Percentiles rank a stretch among this genome's conserved stretches.
Evolutionary conservation across 2,888 invertebrate species (phyloP).

Genomic region (Holacanthella duospinosa): DNA sequence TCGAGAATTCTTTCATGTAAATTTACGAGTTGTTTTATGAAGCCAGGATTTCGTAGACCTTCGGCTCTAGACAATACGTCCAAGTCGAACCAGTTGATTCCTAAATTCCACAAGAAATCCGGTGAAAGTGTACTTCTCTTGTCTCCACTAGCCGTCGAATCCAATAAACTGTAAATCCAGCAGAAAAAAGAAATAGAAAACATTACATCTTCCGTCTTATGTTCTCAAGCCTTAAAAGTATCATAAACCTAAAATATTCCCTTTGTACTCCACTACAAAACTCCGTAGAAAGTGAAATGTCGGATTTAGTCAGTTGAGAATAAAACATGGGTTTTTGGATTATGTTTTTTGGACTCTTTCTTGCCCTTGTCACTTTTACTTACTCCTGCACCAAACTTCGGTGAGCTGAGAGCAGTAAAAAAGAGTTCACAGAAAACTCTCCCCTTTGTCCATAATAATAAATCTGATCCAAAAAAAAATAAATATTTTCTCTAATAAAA

Average conservation of each 20-base stretch:
- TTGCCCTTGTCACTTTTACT: too few relatives aligned
- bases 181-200: conserved; percentile 1
- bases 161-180: conserved; percentile 12
- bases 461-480: too few relatives aligned
- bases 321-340: not conserved
- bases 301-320: not conserved
- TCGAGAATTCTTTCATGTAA: conserved; percentile 24
- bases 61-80: conserved; percentile 24
- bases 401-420: too few relatives aligned
- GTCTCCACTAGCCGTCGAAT: conserved; percentile 9
- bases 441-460: too few relatives aligned
- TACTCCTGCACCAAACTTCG: too few relatives aligned
- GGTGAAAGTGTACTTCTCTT: not conserved
- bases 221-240: not conserved
- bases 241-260: not conserved
- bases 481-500: too few relatives aligned
- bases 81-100: conserved; percentile 30
- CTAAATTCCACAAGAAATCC: conserved; percentile 14
- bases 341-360: too few relatives aligned
- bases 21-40: conserved; percentile 26
- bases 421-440: too few relatives aligned
- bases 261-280: too few relatives aligned
- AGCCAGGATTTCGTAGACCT: conserved; percentile 25
- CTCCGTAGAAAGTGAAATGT: not conserved
- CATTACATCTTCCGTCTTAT: not conserved